Evolutionary conservation across 2,888 invertebrate genomes (phyloP).

Genomic region (Latrodectus elegans): DNA sequence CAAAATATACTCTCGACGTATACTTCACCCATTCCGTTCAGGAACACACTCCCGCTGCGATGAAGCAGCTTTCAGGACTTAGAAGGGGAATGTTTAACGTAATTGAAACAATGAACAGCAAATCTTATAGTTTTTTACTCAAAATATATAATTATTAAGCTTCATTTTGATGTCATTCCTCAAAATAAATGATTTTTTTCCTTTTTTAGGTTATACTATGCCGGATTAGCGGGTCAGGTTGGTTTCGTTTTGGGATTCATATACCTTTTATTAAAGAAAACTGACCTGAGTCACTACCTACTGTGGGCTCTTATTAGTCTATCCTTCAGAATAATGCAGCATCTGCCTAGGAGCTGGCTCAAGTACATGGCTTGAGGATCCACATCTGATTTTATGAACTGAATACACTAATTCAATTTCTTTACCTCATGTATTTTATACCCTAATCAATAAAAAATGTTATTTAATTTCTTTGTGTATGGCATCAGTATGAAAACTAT

Average conservation of each 20-base stretch:
- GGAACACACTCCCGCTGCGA: too few species aligned
- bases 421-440: too few species aligned
- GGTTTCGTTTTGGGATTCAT: constrained; percentile 13
- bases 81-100: too few species aligned
- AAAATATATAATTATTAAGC: neutral
- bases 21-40: too few species aligned
- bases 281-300: constrained; percentile 37
- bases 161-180: neutral
- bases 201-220: constrained; percentile 43
- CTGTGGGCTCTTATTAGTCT: constrained; percentile 52
- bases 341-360: constrained; percentile 57
- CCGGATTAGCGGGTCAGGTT: constrained; percentile 12
- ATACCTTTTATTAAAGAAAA: constrained; percentile 31
- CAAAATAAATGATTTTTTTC: neutral
- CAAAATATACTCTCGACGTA: too few species aligned
- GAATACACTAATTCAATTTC: too few species aligned
- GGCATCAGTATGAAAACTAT: too few species aligned
- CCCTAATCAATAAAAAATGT: too few species aligned
- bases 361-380: neutral
- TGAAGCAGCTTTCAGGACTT: too few species aligned
- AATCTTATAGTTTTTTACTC: neutral
- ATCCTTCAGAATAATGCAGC: constrained; percentile 44
- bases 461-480: too few species aligned
- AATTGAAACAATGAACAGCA: neutral
- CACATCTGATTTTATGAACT: too few species aligned